Conservation (phyloP, 2,888 invertebrate genomes). For the Agrenia bidenticulata region DNA sequence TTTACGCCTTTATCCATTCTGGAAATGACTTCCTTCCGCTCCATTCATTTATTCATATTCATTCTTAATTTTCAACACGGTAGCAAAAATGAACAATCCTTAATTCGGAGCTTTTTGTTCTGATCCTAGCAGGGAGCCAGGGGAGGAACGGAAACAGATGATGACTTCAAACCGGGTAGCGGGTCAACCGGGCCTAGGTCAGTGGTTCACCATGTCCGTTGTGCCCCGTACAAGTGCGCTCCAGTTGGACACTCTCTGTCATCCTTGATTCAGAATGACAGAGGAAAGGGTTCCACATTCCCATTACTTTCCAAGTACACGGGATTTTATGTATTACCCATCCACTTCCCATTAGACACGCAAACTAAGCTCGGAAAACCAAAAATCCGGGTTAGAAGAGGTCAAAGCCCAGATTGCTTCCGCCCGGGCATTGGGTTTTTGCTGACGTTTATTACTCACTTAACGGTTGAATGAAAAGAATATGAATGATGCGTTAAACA, state of each 20-base stretch:
- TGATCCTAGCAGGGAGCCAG: background rate
- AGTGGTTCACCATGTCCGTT: conserved; percentile 31
- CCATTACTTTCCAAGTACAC: background rate
- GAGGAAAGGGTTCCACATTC: conserved; percentile 16
- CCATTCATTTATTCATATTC: conserved; percentile 6
- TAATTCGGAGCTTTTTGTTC: background rate
- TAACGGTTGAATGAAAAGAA: conserved; percentile 16
- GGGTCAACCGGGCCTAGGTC: conserved; percentile 41
- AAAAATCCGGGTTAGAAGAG: conserved; percentile 33
- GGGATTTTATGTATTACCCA: background rate
- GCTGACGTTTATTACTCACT: conserved; percentile 18
- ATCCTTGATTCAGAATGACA: background rate
- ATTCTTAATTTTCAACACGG: background rate
- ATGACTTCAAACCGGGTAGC: conserved; percentile 32
- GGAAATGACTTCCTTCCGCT: conserved; percentile 7
- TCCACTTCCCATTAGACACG: conserved; percentile 18
- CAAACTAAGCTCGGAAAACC: conserved; percentile 15
- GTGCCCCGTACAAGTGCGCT: conserved; percentile 7
- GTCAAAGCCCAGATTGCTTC: conserved; percentile 33
- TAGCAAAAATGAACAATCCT: background rate
- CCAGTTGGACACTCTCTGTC: conserved; percentile 7
- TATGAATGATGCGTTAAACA: background rate
- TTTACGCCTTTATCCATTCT: background rate
- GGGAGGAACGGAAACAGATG: conserved; percentile 40
- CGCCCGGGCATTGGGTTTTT: conserved; percentile 10